Conservation (phyloP, 2,888 invertebrate genomes). For the Drosophila sordidapex region DNA sequence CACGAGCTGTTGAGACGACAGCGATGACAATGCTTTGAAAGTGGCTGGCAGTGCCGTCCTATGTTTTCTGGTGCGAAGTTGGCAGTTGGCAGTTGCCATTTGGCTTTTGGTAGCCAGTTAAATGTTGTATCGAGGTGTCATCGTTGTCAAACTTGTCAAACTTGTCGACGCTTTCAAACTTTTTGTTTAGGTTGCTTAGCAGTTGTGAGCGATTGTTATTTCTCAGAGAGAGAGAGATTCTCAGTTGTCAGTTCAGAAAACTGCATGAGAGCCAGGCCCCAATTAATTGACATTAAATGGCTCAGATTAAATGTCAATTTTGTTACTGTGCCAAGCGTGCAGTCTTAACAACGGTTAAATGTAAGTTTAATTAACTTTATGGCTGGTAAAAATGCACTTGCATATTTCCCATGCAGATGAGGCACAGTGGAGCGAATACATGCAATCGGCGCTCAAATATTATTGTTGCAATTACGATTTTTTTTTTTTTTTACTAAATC, state of each 20-base stretch:
- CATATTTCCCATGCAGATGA: background rate
- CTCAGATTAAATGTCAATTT: constrained; percentile 27
- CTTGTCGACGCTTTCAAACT: constrained; percentile 32
- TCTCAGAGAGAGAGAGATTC: background rate
- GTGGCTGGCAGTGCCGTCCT: background rate
- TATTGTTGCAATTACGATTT: background rate
- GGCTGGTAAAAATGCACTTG: constrained; percentile 28
- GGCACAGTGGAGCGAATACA: constrained; percentile 13
- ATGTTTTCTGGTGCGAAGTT: constrained; percentile 10
- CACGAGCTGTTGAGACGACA: constrained; percentile 22
- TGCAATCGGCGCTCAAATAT: background rate
- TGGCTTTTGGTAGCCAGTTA: constrained; percentile 18
- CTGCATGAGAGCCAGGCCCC: background rate
- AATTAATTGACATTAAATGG: constrained; percentile 36
- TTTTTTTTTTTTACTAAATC: background rate
- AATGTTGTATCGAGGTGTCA: constrained; percentile 30
- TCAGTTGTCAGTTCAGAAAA: background rate
- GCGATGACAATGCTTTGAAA: constrained; percentile 26
- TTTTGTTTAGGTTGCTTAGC: constrained; percentile 10
- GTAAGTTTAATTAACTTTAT: constrained; percentile 54
- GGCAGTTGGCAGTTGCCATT: background rate
- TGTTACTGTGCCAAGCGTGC: background rate
- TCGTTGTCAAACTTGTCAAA: constrained; percentile 37
- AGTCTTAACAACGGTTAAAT: constrained; percentile 16
- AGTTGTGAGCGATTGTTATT: constrained; percentile 16